Base-by-base conservation (phyloP, 2,797 vertebrate genomes). In the Chaenodraco wilsoni region DNA sequence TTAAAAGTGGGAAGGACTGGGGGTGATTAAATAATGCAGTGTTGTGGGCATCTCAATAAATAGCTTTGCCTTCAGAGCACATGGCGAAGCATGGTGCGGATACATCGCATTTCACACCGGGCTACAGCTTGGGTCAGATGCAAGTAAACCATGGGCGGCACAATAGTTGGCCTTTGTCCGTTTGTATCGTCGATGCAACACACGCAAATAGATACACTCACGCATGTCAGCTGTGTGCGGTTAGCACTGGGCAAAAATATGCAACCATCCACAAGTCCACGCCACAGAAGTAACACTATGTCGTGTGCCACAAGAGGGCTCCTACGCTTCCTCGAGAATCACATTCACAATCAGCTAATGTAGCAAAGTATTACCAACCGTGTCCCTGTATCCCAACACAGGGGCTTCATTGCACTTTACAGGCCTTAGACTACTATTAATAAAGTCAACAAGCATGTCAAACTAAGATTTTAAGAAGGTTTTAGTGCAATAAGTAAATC, bases 81-180 rank as follows among this genome's bases (percentile, higher is more conserved):
- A 37, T 40, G 64, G 64, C 65, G 65, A 82, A 79, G 78, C 79
- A 74, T 65, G 75, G 81, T 43, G 6, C 45, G 74, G 83, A 92
- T 91, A 93, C 93, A 89, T 92, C 85, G 81, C 89, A 93, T 93
- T 95, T 95, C 92, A 93, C 94, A 94, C 94, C 88, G 92, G 83
- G 51, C 88, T 76, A 78, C 78, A 82, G 87, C 83, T 74, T 81
- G 85, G 82, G 71, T 71, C 81, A 83, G 69, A 86, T 81, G 59
- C 80, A 86, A 85, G 85, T 80, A 78, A 84, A 82, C 68, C 72
- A 83, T 65, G 79, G 84, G 81, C 65, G 68, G 85, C 66, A 92
- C 90, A 92, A 92, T 85, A 50, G 57, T 64, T 60, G 64, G 70
- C 57, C 83, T 89, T 89, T 89, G 78, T 88, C 49, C 61, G 63